Evolutionary conservation across 2,797 vertebrate genomes (phyloP).

Genomic region (Prunella strophiata): DNA sequence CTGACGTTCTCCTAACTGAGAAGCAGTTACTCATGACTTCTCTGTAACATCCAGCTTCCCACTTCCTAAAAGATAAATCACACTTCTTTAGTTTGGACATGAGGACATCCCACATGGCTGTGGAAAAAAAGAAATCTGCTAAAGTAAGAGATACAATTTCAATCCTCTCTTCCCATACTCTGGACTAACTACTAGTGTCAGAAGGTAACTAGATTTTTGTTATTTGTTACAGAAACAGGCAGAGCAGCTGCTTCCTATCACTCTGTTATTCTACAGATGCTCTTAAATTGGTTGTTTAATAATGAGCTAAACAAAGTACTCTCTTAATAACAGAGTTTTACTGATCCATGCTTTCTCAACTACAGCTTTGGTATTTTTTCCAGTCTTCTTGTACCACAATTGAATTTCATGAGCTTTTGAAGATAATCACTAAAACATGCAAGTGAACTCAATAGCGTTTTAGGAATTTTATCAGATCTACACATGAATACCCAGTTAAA

Average conservation of each 20-base stretch:
- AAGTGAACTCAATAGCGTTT: background rate
- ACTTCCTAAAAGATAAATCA: background rate
- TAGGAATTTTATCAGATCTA: background rate
- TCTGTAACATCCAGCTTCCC: background rate
- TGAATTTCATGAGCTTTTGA: background rate
- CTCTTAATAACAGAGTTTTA: background rate
- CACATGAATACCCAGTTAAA: background rate
- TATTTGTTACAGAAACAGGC: background rate
- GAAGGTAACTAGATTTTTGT: background rate
- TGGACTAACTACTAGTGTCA: background rate
- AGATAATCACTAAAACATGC: background rate
- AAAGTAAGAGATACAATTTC: background rate
- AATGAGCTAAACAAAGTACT: background rate
- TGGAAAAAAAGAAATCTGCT: background rate
- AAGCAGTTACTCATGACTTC: background rate
- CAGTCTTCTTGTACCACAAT: background rate
- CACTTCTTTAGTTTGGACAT: background rate
- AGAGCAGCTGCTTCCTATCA: background rate
- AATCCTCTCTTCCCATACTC: background rate
- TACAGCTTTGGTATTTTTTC: background rate
- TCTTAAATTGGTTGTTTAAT: background rate
- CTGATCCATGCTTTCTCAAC: background rate
- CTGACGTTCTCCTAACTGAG: background rate
- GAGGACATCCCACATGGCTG: background rate
- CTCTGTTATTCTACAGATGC: background rate